Base-by-base conservation (phyloP, 2,797 vertebrate genomes). In the Gymnoscopelus microlampas region DNA sequence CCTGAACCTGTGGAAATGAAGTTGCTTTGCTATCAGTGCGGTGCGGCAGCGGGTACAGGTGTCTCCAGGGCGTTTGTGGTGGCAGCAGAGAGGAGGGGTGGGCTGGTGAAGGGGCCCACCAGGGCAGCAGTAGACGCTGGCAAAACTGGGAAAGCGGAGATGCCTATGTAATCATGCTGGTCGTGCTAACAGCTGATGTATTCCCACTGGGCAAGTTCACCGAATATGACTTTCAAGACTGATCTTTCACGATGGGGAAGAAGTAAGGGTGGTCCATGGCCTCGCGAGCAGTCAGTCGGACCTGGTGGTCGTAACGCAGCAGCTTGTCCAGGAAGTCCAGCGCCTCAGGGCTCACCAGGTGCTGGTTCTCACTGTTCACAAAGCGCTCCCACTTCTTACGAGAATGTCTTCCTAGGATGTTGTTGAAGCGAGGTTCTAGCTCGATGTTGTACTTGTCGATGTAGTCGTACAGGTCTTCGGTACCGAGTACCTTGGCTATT, bases 101-200 rank as follows among this genome's bases (percentile, higher is more conserved):
- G 19, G 19, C 19, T 1, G 19, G 19, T 19, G 19, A 19, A 19
- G 19, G 19, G 19, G 19, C 19, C 19, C 19, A 19, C 1, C 19
- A 19, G 19, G 19, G 19, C 19, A 19, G 19, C 19, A 19, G 19
- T 19, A 19, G 19, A 19, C 19, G 19, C 19, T n/a, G n/a, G n/a
- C n/a, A n/a, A n/a, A n/a, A 96, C 96, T 91, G 97, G 96, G 95
- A 98, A 95, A 91, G 95, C 96, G 88, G 97, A 96, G 85, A 98
- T 96, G 91, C 96, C 97, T 98, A n/a, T n/a, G 97, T 96, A 91
- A 98, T 97, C 95, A 98, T 96, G 86, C 88, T 95, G 66, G 96
- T 94, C 83, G 95, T 94, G 93, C 95, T 95, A 85, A 97, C 96
- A 70, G 96, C 94, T 29, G 3, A 29, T 24, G 96, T 93, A 91